Percentiles rank a stretch among this genome's conserved stretches.
phyloP scores from a whole-genome alignment of 2,113 vertebrate genomes.

The Catharus minimus region DNA sequence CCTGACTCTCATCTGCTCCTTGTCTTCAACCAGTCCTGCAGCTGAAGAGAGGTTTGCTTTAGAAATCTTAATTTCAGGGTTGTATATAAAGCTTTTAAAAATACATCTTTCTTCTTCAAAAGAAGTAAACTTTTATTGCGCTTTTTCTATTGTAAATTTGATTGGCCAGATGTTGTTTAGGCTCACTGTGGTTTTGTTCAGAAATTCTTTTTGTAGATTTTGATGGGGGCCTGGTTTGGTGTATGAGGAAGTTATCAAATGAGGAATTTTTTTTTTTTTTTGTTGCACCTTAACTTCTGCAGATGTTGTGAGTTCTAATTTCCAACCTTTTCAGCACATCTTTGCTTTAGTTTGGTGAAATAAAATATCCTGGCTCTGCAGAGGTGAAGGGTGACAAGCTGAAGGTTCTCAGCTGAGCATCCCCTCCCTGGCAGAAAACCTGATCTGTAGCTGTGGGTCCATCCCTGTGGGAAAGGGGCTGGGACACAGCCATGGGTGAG shows the following conservation, averaged over 20 bases:
- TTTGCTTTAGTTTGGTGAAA: slow-evolving; percentile 41
- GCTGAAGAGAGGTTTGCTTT: slow-evolving; percentile 29
- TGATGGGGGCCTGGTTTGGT: slow-evolving; percentile 37
- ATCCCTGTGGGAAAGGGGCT: background rate
- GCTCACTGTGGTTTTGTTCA: slow-evolving; percentile 51
- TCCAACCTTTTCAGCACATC: slow-evolving; percentile 51
- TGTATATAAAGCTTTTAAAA: slow-evolving; percentile 51
- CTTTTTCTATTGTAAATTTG: slow-evolving; percentile 76
- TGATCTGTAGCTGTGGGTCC: background rate
- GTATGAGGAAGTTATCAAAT: slow-evolving; percentile 62
- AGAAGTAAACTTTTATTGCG: slow-evolving; percentile 71
- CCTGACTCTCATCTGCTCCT: background rate
- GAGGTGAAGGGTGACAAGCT: background rate
- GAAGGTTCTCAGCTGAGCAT: background rate
- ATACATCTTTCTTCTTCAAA: slow-evolving; percentile 77
- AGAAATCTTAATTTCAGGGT: slow-evolving; percentile 51
- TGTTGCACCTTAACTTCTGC: slow-evolving; percentile 51
- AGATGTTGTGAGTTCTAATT: slow-evolving; percentile 63
- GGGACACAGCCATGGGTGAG: background rate
- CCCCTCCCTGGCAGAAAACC: background rate
- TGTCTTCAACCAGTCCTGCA: background rate
- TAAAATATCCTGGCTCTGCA: background rate
- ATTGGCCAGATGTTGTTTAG: slow-evolving; percentile 79
- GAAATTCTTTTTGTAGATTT: slow-evolving; percentile 62
- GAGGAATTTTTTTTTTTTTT: slow-evolving; percentile 14